Evolutionary conservation across 1,140 invertebrate species (phyloP).

Genomic region (Drosophila setifemur): DNA sequence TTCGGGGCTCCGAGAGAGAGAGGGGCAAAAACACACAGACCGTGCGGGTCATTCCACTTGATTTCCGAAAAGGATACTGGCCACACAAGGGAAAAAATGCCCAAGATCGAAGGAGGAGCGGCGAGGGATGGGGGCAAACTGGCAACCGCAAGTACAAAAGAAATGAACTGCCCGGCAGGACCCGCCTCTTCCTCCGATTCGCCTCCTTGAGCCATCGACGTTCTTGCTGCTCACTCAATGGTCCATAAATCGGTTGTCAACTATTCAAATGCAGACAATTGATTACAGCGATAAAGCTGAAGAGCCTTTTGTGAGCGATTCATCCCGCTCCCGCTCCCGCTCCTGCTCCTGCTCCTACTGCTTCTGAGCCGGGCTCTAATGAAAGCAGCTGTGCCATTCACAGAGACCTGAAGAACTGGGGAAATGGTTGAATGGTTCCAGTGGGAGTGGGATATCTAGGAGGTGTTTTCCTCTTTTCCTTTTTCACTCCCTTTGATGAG

Average conservation of each 20-base stretch:
- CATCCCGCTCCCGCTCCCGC: slow-evolving; percentile 6
- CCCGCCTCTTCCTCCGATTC: not conserved
- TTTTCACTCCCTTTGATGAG: slow-evolving; percentile 31
- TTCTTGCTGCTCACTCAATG: slow-evolving; percentile 68
- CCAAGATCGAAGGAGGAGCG: slow-evolving; percentile 22
- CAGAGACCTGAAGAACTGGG: slow-evolving; percentile 11
- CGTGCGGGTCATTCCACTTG: slow-evolving; percentile 77
- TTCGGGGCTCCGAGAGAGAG: not conserved
- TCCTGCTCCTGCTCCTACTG: not conserved
- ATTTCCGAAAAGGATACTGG: slow-evolving; percentile 80
- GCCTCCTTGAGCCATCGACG: slow-evolving; percentile 34
- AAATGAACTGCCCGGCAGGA: slow-evolving; percentile 53
- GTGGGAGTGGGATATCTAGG: slow-evolving; percentile 25
- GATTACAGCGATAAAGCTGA: slow-evolving; percentile 80
- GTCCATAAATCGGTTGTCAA: slow-evolving; percentile 80
- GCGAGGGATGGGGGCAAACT: not conserved
- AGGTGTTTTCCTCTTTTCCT: slow-evolving; percentile 20
- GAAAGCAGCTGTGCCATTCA: slow-evolving; percentile 68
- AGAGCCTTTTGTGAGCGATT: slow-evolving; percentile 69
- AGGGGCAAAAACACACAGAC: slow-evolving; percentile 28
- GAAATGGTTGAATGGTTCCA: not conserved
- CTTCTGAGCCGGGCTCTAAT: slow-evolving; percentile 51
- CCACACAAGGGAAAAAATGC: slow-evolving; percentile 43
- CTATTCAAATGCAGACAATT: slow-evolving; percentile 81
- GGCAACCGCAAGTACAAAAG: slow-evolving; percentile 72